Conservation (phyloP, 1,140 invertebrate species). For the Aphidius ervi region DNA sequence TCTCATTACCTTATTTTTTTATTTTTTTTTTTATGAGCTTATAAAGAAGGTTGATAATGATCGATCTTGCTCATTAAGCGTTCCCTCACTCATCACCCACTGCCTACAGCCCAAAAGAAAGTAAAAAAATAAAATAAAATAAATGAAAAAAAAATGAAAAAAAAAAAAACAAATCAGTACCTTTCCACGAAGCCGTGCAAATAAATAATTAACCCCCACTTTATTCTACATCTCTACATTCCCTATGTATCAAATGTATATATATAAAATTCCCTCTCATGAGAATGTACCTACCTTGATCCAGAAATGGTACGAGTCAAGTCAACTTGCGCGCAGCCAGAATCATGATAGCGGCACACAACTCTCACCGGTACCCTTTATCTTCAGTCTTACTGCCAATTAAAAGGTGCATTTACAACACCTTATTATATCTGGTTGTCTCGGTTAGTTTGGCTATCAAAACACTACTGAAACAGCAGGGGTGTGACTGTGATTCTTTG, state of each 20-base stretch:
- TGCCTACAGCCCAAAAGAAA: not conserved
- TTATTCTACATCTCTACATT: not conserved
- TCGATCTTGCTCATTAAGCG: conserved; percentile 21
- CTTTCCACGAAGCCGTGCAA: conserved; percentile 14
- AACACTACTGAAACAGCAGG: conserved; percentile 7
- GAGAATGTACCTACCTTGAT: conserved; percentile 9
- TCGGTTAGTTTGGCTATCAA: conserved; percentile 23
- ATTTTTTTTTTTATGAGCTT: no score
- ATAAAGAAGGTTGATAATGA: conserved; percentile 1
- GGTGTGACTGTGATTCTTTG: not conserved
- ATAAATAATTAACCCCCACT: conserved; percentile 23
- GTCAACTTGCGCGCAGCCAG: not conserved
- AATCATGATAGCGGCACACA: conserved; percentile 14
- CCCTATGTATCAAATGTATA: not conserved
- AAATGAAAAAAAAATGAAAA: conserved; percentile 1
- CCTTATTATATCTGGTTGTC: conserved; percentile 33
- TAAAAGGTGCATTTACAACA: conserved; percentile 34
- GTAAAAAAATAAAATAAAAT: conserved; percentile 7
- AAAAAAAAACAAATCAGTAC: conserved; percentile 13
- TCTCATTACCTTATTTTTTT: no score
- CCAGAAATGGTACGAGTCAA: conserved; percentile 15
- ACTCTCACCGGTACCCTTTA: conserved; percentile 18
- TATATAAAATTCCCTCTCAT: not conserved
- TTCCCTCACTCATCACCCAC: conserved; percentile 11
- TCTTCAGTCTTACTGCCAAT: conserved; percentile 30